Percentiles rank a stretch among this genome's conserved stretches.
phyloP scores from a whole-genome alignment of 2,888 invertebrate genomes.

The Rhodophaea formosa region DNA sequence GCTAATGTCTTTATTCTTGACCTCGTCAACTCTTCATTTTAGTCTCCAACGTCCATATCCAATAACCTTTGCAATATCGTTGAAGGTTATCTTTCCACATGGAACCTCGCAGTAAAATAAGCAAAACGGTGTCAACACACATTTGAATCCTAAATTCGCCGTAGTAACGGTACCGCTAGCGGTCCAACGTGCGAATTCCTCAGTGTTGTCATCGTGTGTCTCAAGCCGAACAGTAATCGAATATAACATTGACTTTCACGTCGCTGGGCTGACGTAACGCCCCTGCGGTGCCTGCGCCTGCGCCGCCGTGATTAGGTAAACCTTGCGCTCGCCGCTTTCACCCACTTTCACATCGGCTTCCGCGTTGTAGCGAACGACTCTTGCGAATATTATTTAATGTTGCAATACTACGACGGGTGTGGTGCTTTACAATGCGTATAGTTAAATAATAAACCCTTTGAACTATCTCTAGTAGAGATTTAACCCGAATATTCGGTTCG shows the following conservation, averaged over 20 bases:
- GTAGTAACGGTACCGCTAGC: constrained; percentile 30
- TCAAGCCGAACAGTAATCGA: constrained; percentile 43
- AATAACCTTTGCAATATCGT: background rate
- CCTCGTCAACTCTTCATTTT: background rate
- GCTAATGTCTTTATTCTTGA: too few species aligned
- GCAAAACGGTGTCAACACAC: background rate
- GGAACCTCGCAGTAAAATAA: background rate
- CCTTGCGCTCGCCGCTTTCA: constrained; percentile 74
- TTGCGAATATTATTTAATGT: constrained; percentile 38
- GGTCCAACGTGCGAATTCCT: constrained; percentile 24
- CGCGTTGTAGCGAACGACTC: constrained; percentile 56
- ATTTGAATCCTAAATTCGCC: constrained; percentile 3
- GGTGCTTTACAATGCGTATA: too few species aligned
- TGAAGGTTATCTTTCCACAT: constrained; percentile 5
- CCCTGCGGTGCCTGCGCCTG: constrained; percentile 33
- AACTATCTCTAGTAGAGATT: too few species aligned
- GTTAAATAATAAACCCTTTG: too few species aligned
- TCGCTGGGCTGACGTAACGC: constrained; percentile 59
- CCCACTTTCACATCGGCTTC: constrained; percentile 77
- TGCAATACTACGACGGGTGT: constrained; percentile 26
- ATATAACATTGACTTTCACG: constrained; percentile 80
- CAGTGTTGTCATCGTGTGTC: constrained; percentile 36
- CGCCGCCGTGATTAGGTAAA: constrained; percentile 69
- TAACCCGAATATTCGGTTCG: too few species aligned
- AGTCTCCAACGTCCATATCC: background rate